These are phyloP conservation scores for Hipparchia sbordonii DNA, from an alignment of 2,888 invertebrate genomes.

Conservation along the genomic window DNA sequence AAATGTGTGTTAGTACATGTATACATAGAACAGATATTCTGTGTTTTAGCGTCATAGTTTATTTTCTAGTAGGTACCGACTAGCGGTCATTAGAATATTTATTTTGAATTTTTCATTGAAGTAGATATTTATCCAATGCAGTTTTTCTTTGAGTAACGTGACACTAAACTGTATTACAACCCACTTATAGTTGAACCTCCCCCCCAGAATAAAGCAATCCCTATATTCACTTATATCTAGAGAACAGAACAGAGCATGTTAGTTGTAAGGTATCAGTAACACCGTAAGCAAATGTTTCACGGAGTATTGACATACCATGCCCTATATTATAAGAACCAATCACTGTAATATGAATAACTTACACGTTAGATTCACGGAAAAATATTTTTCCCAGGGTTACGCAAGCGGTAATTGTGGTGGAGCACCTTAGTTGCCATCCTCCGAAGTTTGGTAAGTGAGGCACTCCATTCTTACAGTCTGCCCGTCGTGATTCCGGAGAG, in stretches of 20 bases:
- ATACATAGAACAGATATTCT: constrained; percentile 55
- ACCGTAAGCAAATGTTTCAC: constrained; percentile 65
- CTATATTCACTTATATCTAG: constrained; percentile 62
- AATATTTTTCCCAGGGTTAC: constrained; percentile 84
- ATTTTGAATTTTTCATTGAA: constrained; percentile 56
- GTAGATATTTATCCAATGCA: constrained; percentile 60
- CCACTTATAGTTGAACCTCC: constrained; percentile 54
- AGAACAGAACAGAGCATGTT: constrained; percentile 67
- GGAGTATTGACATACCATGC: constrained; percentile 56
- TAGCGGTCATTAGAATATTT: constrained; percentile 70
- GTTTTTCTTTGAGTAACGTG: constrained; percentile 54
- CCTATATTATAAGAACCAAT: constrained; percentile 67
- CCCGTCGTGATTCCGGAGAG: constrained; percentile 83
- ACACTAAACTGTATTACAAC: constrained; percentile 54
- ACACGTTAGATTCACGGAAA: constrained; percentile 83
- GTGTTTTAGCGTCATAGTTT: constrained; percentile 69
- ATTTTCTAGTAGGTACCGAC: constrained; percentile 62
- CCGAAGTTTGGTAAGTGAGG: constrained; percentile 83
- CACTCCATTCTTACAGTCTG: constrained; percentile 81
- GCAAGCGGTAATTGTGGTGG: constrained; percentile 83
- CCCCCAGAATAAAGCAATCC: constrained; percentile 48
- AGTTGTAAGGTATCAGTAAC: constrained; percentile 65
- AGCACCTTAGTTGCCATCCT: constrained; percentile 83
- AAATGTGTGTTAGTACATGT: constrained; percentile 61
- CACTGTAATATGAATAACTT: constrained; percentile 77